Percentiles rank a stretch among this genome's conserved stretches.
These are phyloP conservation scores for Drosophila pruinosa DNA, from an alignment of 1,140 invertebrate genomes.

Conservation along the genomic window DNA sequence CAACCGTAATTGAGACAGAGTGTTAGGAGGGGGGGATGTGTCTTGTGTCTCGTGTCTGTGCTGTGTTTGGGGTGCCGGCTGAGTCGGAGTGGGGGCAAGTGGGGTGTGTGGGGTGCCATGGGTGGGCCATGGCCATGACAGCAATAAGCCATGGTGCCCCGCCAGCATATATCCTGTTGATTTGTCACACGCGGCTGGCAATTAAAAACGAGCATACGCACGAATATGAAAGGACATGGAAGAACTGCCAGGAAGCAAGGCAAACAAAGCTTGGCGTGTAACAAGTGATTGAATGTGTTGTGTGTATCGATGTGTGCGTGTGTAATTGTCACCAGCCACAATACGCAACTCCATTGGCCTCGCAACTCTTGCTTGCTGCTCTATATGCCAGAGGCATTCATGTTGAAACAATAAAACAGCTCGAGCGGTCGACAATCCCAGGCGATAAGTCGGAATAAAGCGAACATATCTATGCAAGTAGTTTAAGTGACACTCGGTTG, in stretches of 20 bases:
- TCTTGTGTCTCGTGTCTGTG: too few species aligned
- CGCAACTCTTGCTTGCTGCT: too few species aligned
- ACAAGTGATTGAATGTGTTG: constrained; percentile 46
- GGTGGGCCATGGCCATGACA: constrained; percentile 44
- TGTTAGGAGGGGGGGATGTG: neutral
- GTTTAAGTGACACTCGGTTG: too few species aligned
- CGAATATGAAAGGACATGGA: neutral
- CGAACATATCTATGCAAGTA: too few species aligned
- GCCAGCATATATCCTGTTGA: constrained; percentile 63
- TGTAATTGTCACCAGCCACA: constrained; percentile 26
- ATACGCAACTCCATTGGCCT: constrained; percentile 24
- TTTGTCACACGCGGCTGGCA: constrained; percentile 63
- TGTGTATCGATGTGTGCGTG: neutral
- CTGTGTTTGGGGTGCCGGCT: too few species aligned
- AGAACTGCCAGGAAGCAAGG: neutral
- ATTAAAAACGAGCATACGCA: constrained; percentile 70
- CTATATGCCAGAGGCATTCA: too few species aligned
- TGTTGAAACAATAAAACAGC: too few species aligned
- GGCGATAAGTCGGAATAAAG: too few species aligned
- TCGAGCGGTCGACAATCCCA: too few species aligned
- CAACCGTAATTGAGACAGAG: constrained; percentile 11
- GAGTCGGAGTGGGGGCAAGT: neutral
- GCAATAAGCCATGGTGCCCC: constrained; percentile 18
- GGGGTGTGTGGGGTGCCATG: neutral
- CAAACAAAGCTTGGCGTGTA: constrained; percentile 30